Base-by-base conservation (phyloP, 1,140 invertebrate species). In the Archegozetes longisetosus region DNA sequence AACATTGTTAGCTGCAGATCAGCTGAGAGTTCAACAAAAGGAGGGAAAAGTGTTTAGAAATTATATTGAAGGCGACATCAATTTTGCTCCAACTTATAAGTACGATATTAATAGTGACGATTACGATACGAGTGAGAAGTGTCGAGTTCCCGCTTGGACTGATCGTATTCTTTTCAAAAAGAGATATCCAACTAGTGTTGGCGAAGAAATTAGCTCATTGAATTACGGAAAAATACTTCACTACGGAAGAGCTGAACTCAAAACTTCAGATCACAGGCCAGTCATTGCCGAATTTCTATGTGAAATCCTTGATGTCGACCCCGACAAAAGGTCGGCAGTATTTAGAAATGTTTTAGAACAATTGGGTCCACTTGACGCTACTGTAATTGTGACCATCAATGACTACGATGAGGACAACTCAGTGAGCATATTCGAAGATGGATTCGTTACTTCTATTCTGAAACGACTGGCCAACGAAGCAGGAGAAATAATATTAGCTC, bases 81-180 rank as follows among this genome's bases (percentile, higher is more conserved):
- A 79, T 53, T 99, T 99, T 74, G 77, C 88, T 23, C 96, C 96
- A 1, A 98, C 95, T 0, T 99, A 99, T 70, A 99, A 99, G 72
- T 99, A 98, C 70, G 96, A 99, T 77, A 73, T 96, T 32, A 98
- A 98, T 72, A 95, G 90, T 68, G 90, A 98, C 73, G 93, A 98
- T 76, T 99, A 97, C 71, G 96, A 99, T 70, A 98, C 95, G 0
- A 97, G 93, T 72, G 96, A 99, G 72, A 99, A 99, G 73, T 86
- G 84, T 68, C 78, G 94, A 51, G 84, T 88, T 28, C 96, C 96
- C 0, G 94, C 96, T 1, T 99, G 92, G 91, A 98, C 95, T 0
- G 96, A 99, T 75, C 75, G 96, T 63, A 79, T 98, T 48, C 75
- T 99, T 25, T 98, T 89, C 85, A 83, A 84, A 70, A 66, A 65